Base-by-base conservation (phyloP, 37 sponge, comb jelly and placozoan genomes). In the Axinella damicornis region DNA sequence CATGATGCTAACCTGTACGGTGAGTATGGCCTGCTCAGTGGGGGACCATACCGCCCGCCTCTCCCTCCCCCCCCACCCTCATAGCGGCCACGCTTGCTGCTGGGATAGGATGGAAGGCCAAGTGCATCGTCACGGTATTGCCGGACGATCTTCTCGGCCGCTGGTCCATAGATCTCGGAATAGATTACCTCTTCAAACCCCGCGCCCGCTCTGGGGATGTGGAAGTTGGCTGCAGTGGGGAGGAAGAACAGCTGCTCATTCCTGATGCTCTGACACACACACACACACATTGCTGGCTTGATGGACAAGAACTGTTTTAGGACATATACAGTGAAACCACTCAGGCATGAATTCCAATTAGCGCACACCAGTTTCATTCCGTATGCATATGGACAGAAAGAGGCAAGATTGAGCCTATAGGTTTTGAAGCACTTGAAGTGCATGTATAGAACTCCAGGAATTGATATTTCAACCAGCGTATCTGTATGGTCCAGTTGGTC, bases 141-240 rank as follows among this genome's bases (percentile, higher is more conserved):
- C 5, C 72, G 63, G 33, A 91, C 81, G 52, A 91, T 91, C 77
- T 91, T 91, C 20, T 91, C 82, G 24, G 91, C 81, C 9, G 87
- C 87, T 37, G 25, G 54, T 0, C 87, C 91, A 40, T 86, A 86
- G 33, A 86, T 86, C 36, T 91, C 91, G 18, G 77, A 55, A 77
- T 61, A 93, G 25, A 66, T 55, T 16, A 93, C 81, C 6, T 89
- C 91, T 54, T 93, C 91, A 82, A 93, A 93, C 9, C 81, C 31
- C 14, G 80, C 80, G 2, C 75, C 91, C 22, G 54, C 56, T 20
- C 40, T 72, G 5, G 94, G 94, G 36, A 93, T 72, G 71, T 72
- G 38, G 73, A 87, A 93, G 79, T 93, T 85, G 55, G 90, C 94
- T 91, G 59, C 20, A 63, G 35, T 24, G 31, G 34, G 30, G 38